Evolutionary conservation across 1,140 invertebrate species (phyloP).

Genomic region (Drosophila pectinifera): DNA sequence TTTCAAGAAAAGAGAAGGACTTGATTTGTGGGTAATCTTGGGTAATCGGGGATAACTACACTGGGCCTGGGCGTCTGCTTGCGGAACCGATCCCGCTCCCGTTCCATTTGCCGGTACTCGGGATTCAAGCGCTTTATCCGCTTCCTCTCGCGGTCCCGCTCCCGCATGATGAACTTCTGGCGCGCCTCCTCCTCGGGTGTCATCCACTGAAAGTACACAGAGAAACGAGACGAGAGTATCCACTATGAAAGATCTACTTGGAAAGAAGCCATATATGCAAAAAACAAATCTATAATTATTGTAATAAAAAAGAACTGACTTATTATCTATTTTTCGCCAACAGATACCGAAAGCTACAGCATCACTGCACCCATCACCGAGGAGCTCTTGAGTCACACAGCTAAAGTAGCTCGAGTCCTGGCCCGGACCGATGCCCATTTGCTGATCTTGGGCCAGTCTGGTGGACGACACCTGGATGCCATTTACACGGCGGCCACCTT

Average conservation of each 20-base stretch:
- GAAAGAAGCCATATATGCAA: too few species aligned
- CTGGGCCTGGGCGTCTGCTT: slow-evolving; percentile 78
- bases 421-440: slow-evolving; percentile 88
- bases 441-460: slow-evolving; percentile 90
- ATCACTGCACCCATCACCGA: slow-evolving; percentile 87
- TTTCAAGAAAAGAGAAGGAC: slow-evolving; percentile 38
- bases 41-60: slow-evolving; percentile 73
- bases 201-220: slow-evolving; percentile 79
- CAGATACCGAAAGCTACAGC: slow-evolving; percentile 72
- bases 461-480: slow-evolving; percentile 91
- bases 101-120: slow-evolving; percentile 78
- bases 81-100: slow-evolving; percentile 75
- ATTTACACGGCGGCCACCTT: slow-evolving; percentile 90
- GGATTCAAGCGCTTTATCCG: slow-evolving; percentile 79
- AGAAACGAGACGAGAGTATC: slow-evolving; percentile 44
- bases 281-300: too few species aligned
- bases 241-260: slow-evolving; percentile 6
- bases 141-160: slow-evolving; percentile 74
- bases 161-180: slow-evolving; percentile 80
- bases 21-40: slow-evolving; percentile 2
- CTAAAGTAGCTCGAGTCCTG: slow-evolving; percentile 88
- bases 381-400: slow-evolving; percentile 89
- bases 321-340: too few species aligned
- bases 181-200: slow-evolving; percentile 80
- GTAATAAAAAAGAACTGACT: too few species aligned